Evolutionary conservation across 1,140 invertebrate species (phyloP).

Genomic region (Sogatella furcifera): DNA sequence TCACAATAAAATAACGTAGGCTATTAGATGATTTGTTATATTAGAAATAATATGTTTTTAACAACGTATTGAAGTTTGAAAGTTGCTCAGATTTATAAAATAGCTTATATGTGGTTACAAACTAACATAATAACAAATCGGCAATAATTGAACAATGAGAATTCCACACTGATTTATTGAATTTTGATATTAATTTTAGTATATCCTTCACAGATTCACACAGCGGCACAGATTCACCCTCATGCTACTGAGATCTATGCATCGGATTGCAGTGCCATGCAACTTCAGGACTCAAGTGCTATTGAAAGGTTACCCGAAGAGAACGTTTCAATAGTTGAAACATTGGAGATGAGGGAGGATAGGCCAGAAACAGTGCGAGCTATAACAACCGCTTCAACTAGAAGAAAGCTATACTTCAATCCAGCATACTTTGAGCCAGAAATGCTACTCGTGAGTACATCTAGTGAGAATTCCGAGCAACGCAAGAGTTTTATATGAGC

Average conservation of each 20-base stretch:
- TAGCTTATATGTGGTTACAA: no score
- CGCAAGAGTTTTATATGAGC: no score
- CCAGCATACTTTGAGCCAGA: slow-evolving; percentile 81
- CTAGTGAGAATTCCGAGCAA: no score
- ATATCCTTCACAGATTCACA: background rate
- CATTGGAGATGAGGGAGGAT: slow-evolving; percentile 49
- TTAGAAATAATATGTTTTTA: no score
- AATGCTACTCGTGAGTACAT: slow-evolving; percentile 53
- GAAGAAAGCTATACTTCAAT: slow-evolving; percentile 76
- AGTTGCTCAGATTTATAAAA: no score
- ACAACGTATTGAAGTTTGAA: no score
- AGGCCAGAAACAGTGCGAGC: slow-evolving; percentile 46
- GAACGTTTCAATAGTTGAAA: slow-evolving; percentile 73
- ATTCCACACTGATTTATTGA: no score
- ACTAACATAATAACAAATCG: no score
- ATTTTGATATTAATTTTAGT: no score
- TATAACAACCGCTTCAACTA: slow-evolving; percentile 47
- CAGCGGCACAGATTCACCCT: background rate
- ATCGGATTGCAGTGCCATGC: background rate
- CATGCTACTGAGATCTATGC: background rate
- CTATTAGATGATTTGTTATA: no score
- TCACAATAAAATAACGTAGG: no score
- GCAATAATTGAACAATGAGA: no score
- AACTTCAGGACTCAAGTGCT: slow-evolving; percentile 32
- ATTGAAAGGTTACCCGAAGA: slow-evolving; percentile 67